A percentile compares a stretch with the other conserved stretches of the same genome.
These are phyloP conservation scores for Felis chaus DNA, from an alignment of 2,113 vertebrate genomes.

Conservation along the genomic window DNA sequence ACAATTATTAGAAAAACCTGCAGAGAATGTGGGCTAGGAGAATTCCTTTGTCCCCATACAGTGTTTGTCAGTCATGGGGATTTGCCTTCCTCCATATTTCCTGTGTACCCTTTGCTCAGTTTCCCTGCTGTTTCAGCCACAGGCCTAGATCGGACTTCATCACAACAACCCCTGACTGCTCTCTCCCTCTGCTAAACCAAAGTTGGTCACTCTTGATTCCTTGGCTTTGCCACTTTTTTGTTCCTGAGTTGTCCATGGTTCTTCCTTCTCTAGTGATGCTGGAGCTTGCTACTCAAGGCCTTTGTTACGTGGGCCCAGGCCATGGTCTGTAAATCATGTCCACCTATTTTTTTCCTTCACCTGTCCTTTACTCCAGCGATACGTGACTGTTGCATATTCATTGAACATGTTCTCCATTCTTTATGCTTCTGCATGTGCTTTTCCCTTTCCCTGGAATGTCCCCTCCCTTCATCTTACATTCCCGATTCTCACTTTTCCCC, in stretches of 20 bases:
- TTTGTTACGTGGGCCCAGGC: background rate
- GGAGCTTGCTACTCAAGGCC: background rate
- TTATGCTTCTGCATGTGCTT: background rate
- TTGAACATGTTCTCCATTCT: background rate
- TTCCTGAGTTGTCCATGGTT: background rate
- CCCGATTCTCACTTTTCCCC: background rate
- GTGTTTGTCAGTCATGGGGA: background rate
- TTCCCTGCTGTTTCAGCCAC: background rate
- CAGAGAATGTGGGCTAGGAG: background rate
- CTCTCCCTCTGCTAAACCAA: background rate
- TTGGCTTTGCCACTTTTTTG: background rate
- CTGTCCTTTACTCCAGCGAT: background rate
- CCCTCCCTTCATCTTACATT: background rate
- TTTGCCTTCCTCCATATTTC: slow-evolving; percentile 49
- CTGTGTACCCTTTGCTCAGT: background rate
- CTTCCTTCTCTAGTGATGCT: background rate
- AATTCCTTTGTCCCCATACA: background rate
- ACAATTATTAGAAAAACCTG: slow-evolving; percentile 68
- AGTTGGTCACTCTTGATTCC: background rate
- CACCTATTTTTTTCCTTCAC: background rate
- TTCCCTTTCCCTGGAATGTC: background rate
- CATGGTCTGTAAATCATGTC: rapidly evolving
- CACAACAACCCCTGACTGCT: background rate
- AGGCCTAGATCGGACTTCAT: background rate
- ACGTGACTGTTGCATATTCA: no score